These are phyloP conservation scores for Calypte anna DNA, from an alignment of 2,113 vertebrate genomes.

Conservation along the genomic window DNA sequence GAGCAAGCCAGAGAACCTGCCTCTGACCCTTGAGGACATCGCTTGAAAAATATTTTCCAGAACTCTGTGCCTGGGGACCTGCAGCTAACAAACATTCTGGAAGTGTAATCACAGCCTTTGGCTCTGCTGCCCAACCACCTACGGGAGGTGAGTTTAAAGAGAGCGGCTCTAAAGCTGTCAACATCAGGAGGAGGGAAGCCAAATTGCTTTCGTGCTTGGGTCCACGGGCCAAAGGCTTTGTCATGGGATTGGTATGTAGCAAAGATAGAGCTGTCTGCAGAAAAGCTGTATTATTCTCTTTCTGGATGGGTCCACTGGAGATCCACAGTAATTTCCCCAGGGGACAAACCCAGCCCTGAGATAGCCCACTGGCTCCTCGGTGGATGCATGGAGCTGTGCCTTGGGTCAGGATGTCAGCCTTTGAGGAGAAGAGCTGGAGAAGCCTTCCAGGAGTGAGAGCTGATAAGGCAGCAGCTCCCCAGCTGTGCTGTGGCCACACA, in stretches of 20 bases:
- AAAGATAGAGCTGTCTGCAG: constrained; percentile 71
- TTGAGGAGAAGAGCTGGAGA: constrained; percentile 49
- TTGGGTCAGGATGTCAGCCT: constrained; percentile 41
- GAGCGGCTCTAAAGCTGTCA: constrained; percentile 76
- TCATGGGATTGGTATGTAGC: constrained; percentile 76
- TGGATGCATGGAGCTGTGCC: background rate
- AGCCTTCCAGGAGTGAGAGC: constrained; percentile 52
- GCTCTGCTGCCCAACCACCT: constrained; percentile 73
- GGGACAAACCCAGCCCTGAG: constrained; percentile 42
- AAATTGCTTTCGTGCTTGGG: constrained; percentile 69
- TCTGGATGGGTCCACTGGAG: constrained; percentile 56
- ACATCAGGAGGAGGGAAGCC: constrained; percentile 66
- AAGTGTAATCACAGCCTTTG: constrained; percentile 74
- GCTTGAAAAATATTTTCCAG: constrained; percentile 77
- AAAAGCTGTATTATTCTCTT: constrained; percentile 67
- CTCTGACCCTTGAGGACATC: constrained; percentile 74
- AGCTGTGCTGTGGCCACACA: constrained; percentile 51
- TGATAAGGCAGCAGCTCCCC: constrained; percentile 62
- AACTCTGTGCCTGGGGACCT: constrained; percentile 70
- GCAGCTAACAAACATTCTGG: constrained; percentile 75
- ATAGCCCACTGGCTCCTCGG: constrained; percentile 31
- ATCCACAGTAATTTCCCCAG: constrained; percentile 56
- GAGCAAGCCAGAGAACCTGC: constrained; percentile 73
- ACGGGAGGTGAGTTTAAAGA: constrained; percentile 77
- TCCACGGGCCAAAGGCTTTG: constrained; percentile 61